Conservation (phyloP, 2,797 vertebrate species). For the Sebastes trivittatus region DNA sequence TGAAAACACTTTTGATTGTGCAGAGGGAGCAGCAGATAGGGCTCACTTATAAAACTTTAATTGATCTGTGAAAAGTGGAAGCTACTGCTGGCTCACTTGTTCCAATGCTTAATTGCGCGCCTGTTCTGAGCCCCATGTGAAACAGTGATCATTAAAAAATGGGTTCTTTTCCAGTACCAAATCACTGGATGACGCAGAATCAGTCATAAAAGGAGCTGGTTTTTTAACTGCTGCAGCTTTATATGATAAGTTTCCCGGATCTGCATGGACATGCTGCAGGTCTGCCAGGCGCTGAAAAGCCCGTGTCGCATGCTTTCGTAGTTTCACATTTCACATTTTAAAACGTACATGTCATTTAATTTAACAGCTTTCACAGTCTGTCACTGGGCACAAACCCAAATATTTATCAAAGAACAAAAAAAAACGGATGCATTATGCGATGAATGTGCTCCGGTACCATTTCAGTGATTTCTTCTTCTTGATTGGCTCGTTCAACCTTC, state of each 20-base stretch:
- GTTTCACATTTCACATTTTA: constrained; percentile 66
- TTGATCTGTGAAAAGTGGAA: constrained; percentile 84
- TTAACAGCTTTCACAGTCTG: constrained; percentile 59
- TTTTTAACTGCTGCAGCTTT: constrained; percentile 73
- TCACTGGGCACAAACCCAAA: constrained; percentile 47
- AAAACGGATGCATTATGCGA: constrained; percentile 7
- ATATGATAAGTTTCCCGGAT: constrained; percentile 79
- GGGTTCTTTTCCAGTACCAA: constrained; percentile 71
- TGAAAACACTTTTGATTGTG: constrained; percentile 83
- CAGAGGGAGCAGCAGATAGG: constrained; percentile 79
- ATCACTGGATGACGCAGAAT: constrained; percentile 82
- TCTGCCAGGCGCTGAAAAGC: constrained; percentile 67
- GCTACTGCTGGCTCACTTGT: constrained; percentile 80
- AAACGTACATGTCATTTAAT: constrained; percentile 67
- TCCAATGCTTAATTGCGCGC: constrained; percentile 78
- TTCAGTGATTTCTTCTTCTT: constrained; percentile 9
- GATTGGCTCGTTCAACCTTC: constrained; percentile 26
- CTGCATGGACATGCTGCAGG: constrained; percentile 62
- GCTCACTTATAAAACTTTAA: constrained; percentile 82
- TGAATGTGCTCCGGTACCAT: constrained; percentile 13
- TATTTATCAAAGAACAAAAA: constrained; percentile 50
- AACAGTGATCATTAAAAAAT: constrained; percentile 81
- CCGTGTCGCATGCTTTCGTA: constrained; percentile 60
- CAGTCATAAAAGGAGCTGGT: constrained; percentile 73
- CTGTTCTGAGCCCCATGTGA: constrained; percentile 72